Evolutionary conservation across 1,140 invertebrate species (phyloP).

Genomic region (Polyergus mexicanus): DNA sequence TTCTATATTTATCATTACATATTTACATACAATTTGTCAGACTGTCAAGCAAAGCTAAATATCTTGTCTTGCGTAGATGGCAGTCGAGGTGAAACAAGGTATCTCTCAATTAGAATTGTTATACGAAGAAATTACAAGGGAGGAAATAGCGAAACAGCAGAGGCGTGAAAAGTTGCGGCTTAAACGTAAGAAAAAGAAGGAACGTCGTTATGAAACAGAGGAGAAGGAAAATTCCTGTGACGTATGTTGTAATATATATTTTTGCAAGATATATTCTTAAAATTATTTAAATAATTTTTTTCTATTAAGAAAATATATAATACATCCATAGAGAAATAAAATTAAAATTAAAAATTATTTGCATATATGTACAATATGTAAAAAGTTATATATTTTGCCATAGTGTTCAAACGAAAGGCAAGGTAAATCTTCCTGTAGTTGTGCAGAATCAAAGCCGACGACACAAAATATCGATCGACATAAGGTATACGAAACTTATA

Average conservation of each 20-base stretch:
- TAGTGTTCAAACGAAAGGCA: conserved; percentile 74
- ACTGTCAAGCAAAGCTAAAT: neutral
- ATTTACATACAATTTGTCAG: conserved; percentile 5
- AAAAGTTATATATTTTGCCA: conserved; percentile 47
- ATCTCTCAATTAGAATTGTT: conserved; percentile 94
- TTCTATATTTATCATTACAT: neutral
- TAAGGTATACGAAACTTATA: conserved; percentile 76
- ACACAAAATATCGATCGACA: conserved; percentile 81
- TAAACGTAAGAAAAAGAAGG: conserved; percentile 94
- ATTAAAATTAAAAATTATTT: neutral
- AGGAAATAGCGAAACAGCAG: conserved; percentile 94
- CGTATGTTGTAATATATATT: conserved; percentile 72
- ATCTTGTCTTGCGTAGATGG: conserved; percentile 87
- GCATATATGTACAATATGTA: neutral
- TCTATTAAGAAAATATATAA: too few relatives aligned
- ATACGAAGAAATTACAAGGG: conserved; percentile 93
- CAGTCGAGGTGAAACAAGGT: conserved; percentile 95
- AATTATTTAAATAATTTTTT: neutral
- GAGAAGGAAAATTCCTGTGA: conserved; percentile 87
- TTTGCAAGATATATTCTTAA: neutral
- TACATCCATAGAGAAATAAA: too few relatives aligned
- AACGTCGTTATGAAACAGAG: conserved; percentile 85
- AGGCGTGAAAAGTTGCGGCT: conserved; percentile 95
- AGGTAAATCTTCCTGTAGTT: conserved; percentile 71
- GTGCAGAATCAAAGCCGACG: conserved; percentile 77